Evolutionary conservation across 1,140 invertebrate species (phyloP), one percentile per base, ranked within the genome.

Genomic region (Chlorops oryzae): DNA sequence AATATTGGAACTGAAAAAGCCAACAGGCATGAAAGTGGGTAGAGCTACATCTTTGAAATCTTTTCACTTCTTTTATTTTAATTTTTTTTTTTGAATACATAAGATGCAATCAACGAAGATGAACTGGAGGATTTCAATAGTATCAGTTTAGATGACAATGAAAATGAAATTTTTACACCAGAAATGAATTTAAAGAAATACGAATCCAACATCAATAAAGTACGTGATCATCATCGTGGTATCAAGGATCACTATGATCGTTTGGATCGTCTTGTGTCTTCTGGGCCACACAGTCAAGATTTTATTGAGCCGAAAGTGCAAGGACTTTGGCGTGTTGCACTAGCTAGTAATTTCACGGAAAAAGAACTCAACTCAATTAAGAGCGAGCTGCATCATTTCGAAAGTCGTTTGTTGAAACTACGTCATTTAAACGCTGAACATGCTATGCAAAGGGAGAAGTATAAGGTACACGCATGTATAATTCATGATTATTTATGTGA

Each of bases 271-370:
- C 68, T 87, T 37, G 78, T 88, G 15, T 79, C 84, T 10, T 81
- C 59, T 63, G 79, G 77, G 17, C 86, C 87, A 1, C 81, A 83
- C 49, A 87, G 84, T 55, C 83, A 81, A 65, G 89, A 93, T 57
- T 96, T 96, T 70, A 78, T 89, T 17, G 91, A 96, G 63, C 86
- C 87, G 0, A 89, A 90, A 76, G 91, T 95, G 3, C 84, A 91
- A 72, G 84, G 83, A 5, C 73, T 96, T 23, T 96, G 92, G 92
- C 81, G 81, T 57, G 74, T 89, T 38, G 92, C 91, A 2, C 62
- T 85, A 12, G 78, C 85, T 52, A 81, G 82, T 22, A 86, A 91
- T 68, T 95, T 96, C 69, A 83, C 83, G 34, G 72, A 80, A 5
- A 80, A 86, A 56, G 91, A 96, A 77, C 71, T 95, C 7, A 80